Percentiles rank a stretch among this genome's conserved stretches.
phyloP scores from a whole-genome alignment of 1,140 invertebrate species.

The Delia radicum region DNA sequence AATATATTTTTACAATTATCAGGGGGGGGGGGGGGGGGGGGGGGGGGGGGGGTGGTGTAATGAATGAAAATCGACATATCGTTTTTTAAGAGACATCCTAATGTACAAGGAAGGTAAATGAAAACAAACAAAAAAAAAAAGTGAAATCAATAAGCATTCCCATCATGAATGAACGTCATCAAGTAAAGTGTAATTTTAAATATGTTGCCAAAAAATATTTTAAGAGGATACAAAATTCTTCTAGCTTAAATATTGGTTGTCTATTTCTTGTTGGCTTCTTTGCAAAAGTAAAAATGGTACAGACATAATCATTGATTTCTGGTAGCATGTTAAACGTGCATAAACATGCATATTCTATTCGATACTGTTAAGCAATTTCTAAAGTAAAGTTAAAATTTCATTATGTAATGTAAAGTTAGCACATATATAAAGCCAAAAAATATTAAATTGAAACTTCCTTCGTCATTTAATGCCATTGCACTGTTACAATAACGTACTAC shows the following conservation, averaged over 20 bases:
- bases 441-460: neutral
- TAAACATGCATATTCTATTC: neutral
- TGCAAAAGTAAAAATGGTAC: neutral
- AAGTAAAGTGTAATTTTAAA: neutral
- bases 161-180: neutral
- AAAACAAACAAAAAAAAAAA: neutral
- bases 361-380: neutral
- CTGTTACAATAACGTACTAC: neutral
- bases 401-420: neutral
- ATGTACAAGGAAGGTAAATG: too few species aligned
- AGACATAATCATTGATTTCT: neutral
- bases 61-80: too few species aligned
- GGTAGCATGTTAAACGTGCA: neutral
- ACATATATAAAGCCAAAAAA: neutral
- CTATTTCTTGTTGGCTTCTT: neutral
- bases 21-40: too few species aligned
- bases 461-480: neutral
- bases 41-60: too few species aligned
- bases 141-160: neutral
- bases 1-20: too few species aligned
- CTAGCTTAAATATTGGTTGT: neutral
- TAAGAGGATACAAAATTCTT: neutral
- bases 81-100: too few species aligned
- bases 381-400: neutral
- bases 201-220: neutral